Conservation (phyloP, 2,797 vertebrate genomes). For the Brachyalestes nurse region DNA sequence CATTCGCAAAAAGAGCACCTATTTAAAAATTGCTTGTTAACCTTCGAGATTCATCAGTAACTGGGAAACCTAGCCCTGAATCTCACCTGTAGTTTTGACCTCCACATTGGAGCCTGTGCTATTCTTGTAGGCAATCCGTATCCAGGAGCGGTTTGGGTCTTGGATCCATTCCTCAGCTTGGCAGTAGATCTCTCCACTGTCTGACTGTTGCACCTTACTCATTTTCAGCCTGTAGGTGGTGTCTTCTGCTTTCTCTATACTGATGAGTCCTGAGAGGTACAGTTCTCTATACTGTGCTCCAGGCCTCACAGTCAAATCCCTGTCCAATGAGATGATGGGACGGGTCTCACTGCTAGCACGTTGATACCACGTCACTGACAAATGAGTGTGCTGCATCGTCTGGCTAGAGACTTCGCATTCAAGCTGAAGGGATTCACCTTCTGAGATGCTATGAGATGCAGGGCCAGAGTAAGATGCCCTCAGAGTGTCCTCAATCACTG, state of each 20-base stretch:
- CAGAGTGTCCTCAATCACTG: constrained; percentile 88
- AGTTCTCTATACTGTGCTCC: constrained; percentile 70
- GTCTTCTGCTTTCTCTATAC: constrained; percentile 75
- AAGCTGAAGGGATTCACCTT: constrained; percentile 80
- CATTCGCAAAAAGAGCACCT: neutral
- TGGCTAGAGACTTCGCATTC: constrained; percentile 83
- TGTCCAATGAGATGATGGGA: constrained; percentile 71
- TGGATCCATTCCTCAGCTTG: constrained; percentile 78
- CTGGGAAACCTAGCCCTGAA: neutral
- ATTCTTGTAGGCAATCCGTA: constrained; percentile 73
- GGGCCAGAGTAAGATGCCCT: constrained; percentile 68
- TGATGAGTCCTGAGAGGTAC: constrained; percentile 66
- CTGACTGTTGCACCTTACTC: constrained; percentile 67
- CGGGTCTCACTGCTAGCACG: constrained; percentile 55
- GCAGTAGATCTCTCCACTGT: constrained; percentile 76
- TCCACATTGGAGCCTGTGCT: constrained; percentile 60
- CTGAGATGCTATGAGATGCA: constrained; percentile 58
- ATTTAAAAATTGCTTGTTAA: neutral
- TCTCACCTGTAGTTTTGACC: constrained; percentile 78
- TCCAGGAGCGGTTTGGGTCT: constrained; percentile 80
- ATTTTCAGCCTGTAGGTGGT: constrained; percentile 72
- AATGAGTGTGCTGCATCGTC: constrained; percentile 89
- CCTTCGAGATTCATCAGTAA: neutral
- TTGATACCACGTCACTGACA: constrained; percentile 87
- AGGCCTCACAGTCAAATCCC: constrained; percentile 72